Evolutionary conservation across 2,888 invertebrate genomes (phyloP).

Genomic region (Gonocerus acuteangulatus): DNA sequence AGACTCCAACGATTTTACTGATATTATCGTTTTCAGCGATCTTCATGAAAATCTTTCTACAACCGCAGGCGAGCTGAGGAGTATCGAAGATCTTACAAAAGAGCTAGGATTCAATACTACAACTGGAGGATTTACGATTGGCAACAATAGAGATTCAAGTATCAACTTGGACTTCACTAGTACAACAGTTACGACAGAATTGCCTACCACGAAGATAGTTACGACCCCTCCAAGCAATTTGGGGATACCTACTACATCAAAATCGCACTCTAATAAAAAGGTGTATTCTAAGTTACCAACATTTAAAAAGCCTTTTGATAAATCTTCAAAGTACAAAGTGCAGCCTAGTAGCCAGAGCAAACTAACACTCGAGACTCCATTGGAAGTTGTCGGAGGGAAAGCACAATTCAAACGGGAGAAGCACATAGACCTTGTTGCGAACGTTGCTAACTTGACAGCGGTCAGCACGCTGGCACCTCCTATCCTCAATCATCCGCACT

Average conservation of each 20-base stretch:
- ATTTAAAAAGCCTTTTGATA: too few relatives aligned
- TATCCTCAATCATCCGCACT: slow-evolving; percentile 5
- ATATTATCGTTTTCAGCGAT: slow-evolving; percentile 33
- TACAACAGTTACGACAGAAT: slow-evolving; percentile 9
- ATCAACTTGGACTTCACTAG: slow-evolving; percentile 12
- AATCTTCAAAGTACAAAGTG: too few relatives aligned
- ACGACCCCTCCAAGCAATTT: too few relatives aligned
- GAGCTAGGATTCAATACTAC: slow-evolving; percentile 28
- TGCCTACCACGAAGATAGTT: not conserved
- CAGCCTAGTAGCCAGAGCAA: too few relatives aligned
- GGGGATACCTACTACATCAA: too few relatives aligned
- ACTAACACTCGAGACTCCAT: not conserved
- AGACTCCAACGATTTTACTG: slow-evolving; percentile 31
- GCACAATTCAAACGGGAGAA: slow-evolving; percentile 7
- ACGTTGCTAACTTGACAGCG: not conserved
- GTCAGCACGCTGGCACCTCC: slow-evolving; percentile 12
- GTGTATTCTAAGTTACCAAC: too few relatives aligned
- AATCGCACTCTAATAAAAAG: too few relatives aligned
- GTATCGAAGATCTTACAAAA: slow-evolving; percentile 23
- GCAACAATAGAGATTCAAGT: slow-evolving; percentile 1
- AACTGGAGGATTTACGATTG: slow-evolving; percentile 14
- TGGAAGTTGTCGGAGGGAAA: not conserved
- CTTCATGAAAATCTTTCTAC: slow-evolving; percentile 30
- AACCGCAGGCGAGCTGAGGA: slow-evolving; percentile 27
- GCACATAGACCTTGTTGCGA: slow-evolving; percentile 9